Evolutionary conservation across 2,888 invertebrate species (phyloP).

Genomic region (Oasisia sp.): DNA sequence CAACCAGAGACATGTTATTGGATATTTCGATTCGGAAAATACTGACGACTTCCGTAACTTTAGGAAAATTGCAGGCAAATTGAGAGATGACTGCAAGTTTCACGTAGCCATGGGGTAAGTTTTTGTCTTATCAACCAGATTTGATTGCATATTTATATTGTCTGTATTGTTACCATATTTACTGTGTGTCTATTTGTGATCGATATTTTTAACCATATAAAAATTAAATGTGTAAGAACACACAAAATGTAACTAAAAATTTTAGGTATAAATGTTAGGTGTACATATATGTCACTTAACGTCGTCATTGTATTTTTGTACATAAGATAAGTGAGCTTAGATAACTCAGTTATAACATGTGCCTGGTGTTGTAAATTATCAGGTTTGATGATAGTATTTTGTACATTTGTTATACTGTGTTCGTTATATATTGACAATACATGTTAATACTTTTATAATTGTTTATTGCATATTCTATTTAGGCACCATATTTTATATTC

Average conservation of each 20-base stretch:
- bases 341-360: too few species aligned
- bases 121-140: background rate
- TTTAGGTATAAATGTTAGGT: too few species aligned
- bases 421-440: background rate
- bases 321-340: too few species aligned
- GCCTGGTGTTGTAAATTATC: too few species aligned
- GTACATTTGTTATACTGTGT: background rate
- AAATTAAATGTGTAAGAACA: too few species aligned
- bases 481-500: background rate
- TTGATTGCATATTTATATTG: too few species aligned
- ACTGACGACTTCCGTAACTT: constrained; percentile 54
- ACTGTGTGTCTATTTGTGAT: too few species aligned
- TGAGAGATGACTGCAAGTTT: constrained; percentile 96
- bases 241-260: too few species aligned
- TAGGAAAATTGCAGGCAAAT: constrained; percentile 73
- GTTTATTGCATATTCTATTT: background rate
- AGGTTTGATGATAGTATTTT: too few species aligned
- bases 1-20: constrained; percentile 82
- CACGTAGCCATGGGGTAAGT: constrained; percentile 85
- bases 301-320: too few species aligned
- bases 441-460: background rate
- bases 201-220: background rate
- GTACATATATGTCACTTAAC: too few species aligned
- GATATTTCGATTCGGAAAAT: constrained; percentile 79
- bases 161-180: too few species aligned